Evolutionary conservation across 2,888 invertebrate species (phyloP), one percentile per base, ranked within the genome.

Genomic region (Ophion ellenae): DNA sequence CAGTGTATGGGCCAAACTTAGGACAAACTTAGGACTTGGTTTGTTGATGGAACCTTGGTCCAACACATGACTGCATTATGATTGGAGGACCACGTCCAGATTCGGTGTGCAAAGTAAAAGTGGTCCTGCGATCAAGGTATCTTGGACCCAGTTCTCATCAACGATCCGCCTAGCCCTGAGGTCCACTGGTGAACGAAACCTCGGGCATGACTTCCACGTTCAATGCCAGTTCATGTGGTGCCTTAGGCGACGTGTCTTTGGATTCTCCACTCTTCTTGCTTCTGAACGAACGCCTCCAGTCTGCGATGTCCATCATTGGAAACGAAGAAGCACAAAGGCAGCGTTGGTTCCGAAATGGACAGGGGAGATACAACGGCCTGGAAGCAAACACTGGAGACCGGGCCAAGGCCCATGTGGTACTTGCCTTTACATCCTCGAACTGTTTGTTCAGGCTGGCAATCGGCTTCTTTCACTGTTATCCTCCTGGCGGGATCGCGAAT

Each of bases 381-480:
- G 57, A 81, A 45, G 71, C 63, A 75, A 64, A 57, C 57, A 59
- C 32, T 36, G 24, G 14, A 59, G 59, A 36, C 63, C 40, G 63
- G 75, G 47, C 61, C 73, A 4, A 11, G 64, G 47, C 74, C 69
- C 61, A 69, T 47, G 40, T 74, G 61, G 59, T 61, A 47, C 53
- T 77, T 80, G 14, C 45, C 75, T 80, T 71, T 61, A 61, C 74
- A 61, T 61, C 59, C 61, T 74, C 64, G 79, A 32, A 53, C 45
- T 87, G 83, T 86, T 87, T 87, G 81, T 82, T 87, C 85, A 87
- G 87, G 87, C 81, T 32, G 47, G 80, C 81, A 85, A 86, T 83
- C 84, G 77, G 77, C 84, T 84, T 69, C 77, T 77, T 70, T 84
- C 78, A 69, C 81, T 82, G 84, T 83, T 73, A 81, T 83, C 83